Conservation (phyloP, 2,113 vertebrate species). For the Chrysemys picta region DNA sequence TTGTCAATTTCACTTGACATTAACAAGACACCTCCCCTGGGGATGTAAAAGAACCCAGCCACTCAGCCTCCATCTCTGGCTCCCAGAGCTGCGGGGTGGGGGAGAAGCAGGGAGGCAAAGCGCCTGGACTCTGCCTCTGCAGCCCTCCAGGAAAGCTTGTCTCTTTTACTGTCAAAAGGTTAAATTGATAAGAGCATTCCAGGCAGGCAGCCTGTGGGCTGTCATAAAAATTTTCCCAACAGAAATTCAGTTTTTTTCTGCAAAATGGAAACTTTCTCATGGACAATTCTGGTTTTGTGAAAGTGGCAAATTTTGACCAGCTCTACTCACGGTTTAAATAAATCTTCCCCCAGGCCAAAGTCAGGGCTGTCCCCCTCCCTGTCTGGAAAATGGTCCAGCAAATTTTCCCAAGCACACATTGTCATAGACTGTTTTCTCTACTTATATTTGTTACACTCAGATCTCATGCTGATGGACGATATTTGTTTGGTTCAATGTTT, state of each 20-base stretch:
- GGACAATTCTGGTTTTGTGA: neutral
- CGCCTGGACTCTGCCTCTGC: neutral
- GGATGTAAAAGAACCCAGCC: neutral
- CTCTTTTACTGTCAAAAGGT: neutral
- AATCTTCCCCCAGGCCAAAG: neutral
- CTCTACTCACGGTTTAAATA: neutral
- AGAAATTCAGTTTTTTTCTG: neutral
- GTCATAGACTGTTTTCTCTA: neutral
- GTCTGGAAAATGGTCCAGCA: neutral
- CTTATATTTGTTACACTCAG: neutral
- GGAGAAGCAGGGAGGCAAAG: neutral
- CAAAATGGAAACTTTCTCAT: neutral
- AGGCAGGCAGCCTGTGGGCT: neutral
- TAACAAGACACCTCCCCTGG: neutral
- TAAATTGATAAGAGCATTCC: neutral
- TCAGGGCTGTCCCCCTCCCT: neutral
- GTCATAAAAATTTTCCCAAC: neutral
- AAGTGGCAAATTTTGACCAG: neutral
- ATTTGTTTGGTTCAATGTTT: neutral
- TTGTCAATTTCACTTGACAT: neutral
- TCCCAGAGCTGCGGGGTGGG: neutral
- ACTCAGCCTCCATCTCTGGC: neutral
- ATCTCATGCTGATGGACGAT: neutral
- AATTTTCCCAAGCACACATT: neutral
- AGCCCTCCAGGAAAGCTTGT: neutral